A percentile compares a stretch with the other conserved stretches of the same genome.
phyloP scores from a whole-genome alignment of 2,888 invertebrate genomes.

The Ectemnius cavifrons region DNA sequence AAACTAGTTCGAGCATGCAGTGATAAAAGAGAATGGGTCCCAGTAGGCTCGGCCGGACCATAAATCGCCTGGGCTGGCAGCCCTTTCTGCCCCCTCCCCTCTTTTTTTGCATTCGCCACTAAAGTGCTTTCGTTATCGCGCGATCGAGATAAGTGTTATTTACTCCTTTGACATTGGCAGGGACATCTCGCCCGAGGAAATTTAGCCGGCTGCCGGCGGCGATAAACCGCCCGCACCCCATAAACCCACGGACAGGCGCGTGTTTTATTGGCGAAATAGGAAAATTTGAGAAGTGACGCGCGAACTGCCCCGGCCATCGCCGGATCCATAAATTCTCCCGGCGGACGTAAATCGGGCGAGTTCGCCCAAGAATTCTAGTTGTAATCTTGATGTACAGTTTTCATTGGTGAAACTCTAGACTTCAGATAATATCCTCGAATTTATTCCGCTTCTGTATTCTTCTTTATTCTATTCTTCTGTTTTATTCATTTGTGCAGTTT shows the following conservation, averaged over 20 bases:
- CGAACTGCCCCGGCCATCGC: not conserved
- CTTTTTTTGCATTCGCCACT: not conserved
- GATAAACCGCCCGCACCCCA: not conserved
- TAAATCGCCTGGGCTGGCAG: too few relatives aligned
- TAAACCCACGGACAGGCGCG: not conserved
- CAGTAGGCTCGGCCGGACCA: too few relatives aligned
- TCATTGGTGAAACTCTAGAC: too few relatives aligned
- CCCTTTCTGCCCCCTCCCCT: not conserved
- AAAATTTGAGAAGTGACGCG: constrained; percentile 4
- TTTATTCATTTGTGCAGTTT: too few relatives aligned
- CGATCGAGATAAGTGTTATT: constrained; percentile 13
- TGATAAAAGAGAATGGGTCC: not conserved
- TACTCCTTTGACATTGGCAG: constrained; percentile 1
- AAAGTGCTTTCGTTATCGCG: not conserved
- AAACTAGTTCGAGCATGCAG: too few relatives aligned
- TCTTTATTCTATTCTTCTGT: too few relatives aligned
- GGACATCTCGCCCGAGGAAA: not conserved
- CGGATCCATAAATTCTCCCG: not conserved
- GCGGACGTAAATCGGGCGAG: not conserved
- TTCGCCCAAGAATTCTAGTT: too few relatives aligned
- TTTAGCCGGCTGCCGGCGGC: not conserved
- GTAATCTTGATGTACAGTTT: too few relatives aligned
- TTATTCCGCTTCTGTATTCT: too few relatives aligned
- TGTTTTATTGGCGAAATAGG: constrained; percentile 8
- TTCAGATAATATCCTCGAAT: too few relatives aligned